phyloP scores from a whole-genome alignment of 1,140 invertebrate species.

The Octopus sinensis region DNA sequence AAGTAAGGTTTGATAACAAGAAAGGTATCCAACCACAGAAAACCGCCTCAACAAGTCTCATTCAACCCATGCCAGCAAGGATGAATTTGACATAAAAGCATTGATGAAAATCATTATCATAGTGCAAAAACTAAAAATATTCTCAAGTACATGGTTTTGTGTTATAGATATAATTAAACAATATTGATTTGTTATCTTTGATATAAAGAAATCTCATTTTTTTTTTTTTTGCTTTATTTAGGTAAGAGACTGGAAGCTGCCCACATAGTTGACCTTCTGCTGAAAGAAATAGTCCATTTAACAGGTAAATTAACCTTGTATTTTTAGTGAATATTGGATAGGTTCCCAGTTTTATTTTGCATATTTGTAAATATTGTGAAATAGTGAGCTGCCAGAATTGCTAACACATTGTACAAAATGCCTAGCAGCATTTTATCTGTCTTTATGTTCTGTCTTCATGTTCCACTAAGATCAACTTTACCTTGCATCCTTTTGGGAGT shows the following conservation, averaged over 20 bases:
- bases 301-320: conserved; percentile 34
- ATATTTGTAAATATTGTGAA: neutral
- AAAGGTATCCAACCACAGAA: too few species aligned
- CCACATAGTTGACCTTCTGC: conserved; percentile 40
- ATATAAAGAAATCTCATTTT: neutral
- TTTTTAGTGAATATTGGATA: too few species aligned
- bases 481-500: neutral
- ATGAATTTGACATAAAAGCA: too few species aligned
- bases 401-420: neutral
- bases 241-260: conserved; percentile 60
- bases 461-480: conserved; percentile 1
- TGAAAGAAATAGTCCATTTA: conserved; percentile 41
- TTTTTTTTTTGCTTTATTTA: conserved; percentile 38
- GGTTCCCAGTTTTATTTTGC: neutral
- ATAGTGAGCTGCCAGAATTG: neutral
- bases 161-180: neutral
- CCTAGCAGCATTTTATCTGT: neutral
- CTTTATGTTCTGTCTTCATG: neutral
- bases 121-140: neutral
- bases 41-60: too few species aligned
- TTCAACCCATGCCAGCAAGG: too few species aligned
- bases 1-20: too few species aligned
- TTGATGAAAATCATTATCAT: neutral
- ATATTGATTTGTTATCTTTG: neutral
- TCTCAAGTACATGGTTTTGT: neutral